Evolutionary conservation across 2,888 invertebrate species (phyloP).

Genomic region (Heliconius charithonia): DNA sequence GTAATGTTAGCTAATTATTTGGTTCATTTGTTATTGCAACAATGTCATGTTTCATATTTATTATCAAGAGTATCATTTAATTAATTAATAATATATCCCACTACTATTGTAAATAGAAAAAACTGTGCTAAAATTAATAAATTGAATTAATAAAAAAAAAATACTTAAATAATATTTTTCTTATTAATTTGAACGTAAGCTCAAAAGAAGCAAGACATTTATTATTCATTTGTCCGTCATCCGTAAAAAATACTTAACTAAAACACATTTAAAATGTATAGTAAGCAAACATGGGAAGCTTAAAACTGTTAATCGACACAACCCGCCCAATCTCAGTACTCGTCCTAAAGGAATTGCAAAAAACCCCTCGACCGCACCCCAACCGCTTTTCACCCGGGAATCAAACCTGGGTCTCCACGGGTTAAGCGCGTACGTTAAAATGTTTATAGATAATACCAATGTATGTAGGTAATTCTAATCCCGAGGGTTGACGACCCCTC

Average conservation of each 20-base stretch:
- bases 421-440: constrained; percentile 81
- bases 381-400: constrained; percentile 72
- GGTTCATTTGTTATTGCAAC: constrained; percentile 21
- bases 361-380: constrained; percentile 69
- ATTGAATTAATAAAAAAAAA: neutral
- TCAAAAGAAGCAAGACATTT: neutral
- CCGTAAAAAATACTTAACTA: neutral
- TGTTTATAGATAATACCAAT: constrained; percentile 82
- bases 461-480: constrained; percentile 75
- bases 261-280: neutral
- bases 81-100: neutral
- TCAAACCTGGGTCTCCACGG: constrained; percentile 77
- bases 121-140: neutral
- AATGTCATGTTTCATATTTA: constrained; percentile 14
- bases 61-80: constrained; percentile 3
- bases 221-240: neutral
- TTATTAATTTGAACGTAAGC: neutral
- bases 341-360: constrained; percentile 72
- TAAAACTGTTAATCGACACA: constrained; percentile 65
- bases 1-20: constrained; percentile 27
- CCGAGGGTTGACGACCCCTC: constrained; percentile 60
- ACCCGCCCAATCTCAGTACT: constrained; percentile 66
- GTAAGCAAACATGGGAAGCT: constrained; percentile 8
- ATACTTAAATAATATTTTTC: neutral
- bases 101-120: neutral